These are phyloP conservation scores for Percopsis omiscomaycus DNA, from an alignment of 2,797 vertebrate genomes.

Conservation along the genomic window DNA sequence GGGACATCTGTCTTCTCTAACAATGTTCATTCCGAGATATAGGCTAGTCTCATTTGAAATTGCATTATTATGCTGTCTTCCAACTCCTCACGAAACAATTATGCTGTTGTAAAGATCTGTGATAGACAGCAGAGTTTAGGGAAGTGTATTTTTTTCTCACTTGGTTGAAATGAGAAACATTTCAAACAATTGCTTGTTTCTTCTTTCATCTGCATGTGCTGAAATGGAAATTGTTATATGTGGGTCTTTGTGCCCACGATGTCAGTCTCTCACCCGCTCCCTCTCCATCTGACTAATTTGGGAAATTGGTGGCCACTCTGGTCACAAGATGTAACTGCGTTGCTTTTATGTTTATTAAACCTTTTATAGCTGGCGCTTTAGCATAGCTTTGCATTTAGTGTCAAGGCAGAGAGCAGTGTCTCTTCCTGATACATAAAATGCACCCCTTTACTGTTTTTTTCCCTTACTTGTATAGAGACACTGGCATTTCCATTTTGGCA, in stretches of 20 bases:
- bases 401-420: too few species aligned
- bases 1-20: constrained; percentile 48
- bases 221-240: neutral
- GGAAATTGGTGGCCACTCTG: too few species aligned
- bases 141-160: constrained; percentile 32
- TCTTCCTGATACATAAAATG: too few species aligned
- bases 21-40: constrained; percentile 50
- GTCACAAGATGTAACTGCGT: too few species aligned
- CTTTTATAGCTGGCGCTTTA: too few species aligned
- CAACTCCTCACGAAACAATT: constrained; percentile 61
- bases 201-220: constrained; percentile 5
- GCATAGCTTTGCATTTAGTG: too few species aligned
- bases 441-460: constrained; percentile 5
- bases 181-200: constrained; percentile 22
- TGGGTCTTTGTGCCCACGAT: constrained; percentile 14
- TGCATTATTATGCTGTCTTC: constrained; percentile 55
- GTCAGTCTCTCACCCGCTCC: constrained; percentile 6
- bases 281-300: constrained; percentile 5
- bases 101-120: constrained; percentile 42
- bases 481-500: too few species aligned
- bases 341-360: too few species aligned
- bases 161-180: constrained; percentile 29
- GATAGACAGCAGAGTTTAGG: constrained; percentile 36
- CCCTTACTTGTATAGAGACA: neutral
- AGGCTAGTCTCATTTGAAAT: constrained; percentile 54